Base-by-base conservation (phyloP, 2,797 vertebrate genomes). In the Peromyscus nudipes region DNA sequence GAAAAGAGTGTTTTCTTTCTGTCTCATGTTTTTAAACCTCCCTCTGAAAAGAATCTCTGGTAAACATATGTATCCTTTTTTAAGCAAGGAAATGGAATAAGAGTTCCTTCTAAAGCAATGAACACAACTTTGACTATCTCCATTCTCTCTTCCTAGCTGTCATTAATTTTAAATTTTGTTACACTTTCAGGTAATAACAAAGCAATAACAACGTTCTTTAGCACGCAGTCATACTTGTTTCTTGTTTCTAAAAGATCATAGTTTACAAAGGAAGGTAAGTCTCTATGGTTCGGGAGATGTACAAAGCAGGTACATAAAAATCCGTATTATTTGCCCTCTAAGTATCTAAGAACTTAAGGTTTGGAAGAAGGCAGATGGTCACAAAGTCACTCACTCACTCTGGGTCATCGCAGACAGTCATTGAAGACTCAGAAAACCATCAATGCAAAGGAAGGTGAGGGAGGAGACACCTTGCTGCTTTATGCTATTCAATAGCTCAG, bases 161-260 rank as follows among this genome's bases (percentile, higher is more conserved):
- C 98, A 94, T 91, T 97, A 91, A 94, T 98, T 98, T 98, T 94
- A 96, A 95, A 82, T 92, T 97, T 93, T 92, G 60, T 97, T 97
- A 31, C 62, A 96, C 97, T 97, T 96, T 52, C 65, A 96, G 95
- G 79, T 85, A 98, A 97, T 94, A 95, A 82, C 97, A 97, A 81
- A 76, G 67, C 0, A 98, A 96, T 98, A 97, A 97, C 97, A 27
- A 57, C 92, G 81, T 79, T 71, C 67, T 95, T 95, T 92, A 91
- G 80, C 76, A 91, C 76, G 94, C 73, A 94, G 55, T 46, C 92
- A 94, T 27, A 89, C 43, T 94, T 60, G 46, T 94, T 88, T 29
- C 80, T 88, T 95, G 89, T 80, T 90, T 96, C 73, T 87, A 43
- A 89, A 94, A 97, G 96, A 96, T 73, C 62, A 97, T 85, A 52